Percentiles rank a stretch among this genome's conserved stretches.
Conservation (phyloP, 2,888 invertebrate genomes). For the Lycia hirtaria region DNA sequence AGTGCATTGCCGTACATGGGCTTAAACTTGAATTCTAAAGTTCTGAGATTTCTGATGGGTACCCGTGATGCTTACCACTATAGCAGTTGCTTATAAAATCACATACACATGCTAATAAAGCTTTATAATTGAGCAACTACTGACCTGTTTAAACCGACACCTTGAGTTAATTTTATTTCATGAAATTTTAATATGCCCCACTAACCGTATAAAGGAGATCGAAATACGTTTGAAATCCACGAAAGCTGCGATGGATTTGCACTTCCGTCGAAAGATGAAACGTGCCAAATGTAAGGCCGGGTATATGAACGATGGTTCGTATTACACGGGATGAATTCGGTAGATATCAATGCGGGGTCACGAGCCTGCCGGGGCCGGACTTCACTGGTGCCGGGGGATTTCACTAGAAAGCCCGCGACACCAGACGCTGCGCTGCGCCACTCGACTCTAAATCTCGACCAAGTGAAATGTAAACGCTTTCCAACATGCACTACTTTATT, state of each 20-base stretch:
- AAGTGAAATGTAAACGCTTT: conserved; percentile 68
- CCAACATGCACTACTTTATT: conserved; percentile 52
- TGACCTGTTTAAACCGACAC: too few relatives aligned
- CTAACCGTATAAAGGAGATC: neutral
- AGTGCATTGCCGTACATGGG: too few relatives aligned
- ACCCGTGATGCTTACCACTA: too few relatives aligned
- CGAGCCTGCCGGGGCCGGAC: conserved; percentile 49
- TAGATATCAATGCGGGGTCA: conserved; percentile 60
- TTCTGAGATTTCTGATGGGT: too few relatives aligned
- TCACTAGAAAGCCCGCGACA: conserved; percentile 72
- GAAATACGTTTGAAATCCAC: neutral
- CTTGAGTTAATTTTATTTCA: neutral
- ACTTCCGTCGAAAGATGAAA: conserved; percentile 7
- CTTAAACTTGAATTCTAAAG: too few relatives aligned
- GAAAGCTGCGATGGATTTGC: neutral
- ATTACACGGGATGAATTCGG: conserved; percentile 34
- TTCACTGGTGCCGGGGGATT: conserved; percentile 48
- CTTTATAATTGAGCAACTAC: too few relatives aligned
- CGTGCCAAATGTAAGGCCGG: conserved; percentile 12
- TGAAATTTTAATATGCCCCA: neutral
- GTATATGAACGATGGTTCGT: conserved; percentile 18
- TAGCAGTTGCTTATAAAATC: too few relatives aligned
- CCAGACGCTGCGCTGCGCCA: conserved; percentile 59
- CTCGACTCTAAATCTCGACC: conserved; percentile 62
- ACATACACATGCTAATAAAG: neutral